phyloP scores from a whole-genome alignment of 2,113 vertebrate genomes.

The Xerus inauris region DNA sequence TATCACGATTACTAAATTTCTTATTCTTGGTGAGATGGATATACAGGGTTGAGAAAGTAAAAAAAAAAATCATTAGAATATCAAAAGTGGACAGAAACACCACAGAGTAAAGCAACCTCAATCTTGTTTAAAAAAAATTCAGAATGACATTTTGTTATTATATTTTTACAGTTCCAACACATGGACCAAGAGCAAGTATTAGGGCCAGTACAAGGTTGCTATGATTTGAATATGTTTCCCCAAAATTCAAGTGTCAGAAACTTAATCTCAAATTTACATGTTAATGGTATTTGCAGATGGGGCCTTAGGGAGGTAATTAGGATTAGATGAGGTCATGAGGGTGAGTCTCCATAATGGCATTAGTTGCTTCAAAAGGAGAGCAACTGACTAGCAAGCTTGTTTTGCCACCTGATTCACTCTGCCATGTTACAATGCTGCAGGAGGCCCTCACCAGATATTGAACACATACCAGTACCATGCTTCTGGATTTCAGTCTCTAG shows the following conservation, averaged over 20 bases:
- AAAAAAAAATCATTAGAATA: not conserved
- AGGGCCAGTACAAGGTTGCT: conserved; percentile 44
- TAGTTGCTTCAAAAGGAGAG: not conserved
- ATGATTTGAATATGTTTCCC: not conserved
- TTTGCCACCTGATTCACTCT: not conserved
- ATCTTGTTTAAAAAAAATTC: conserved; percentile 4
- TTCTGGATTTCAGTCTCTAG: not conserved
- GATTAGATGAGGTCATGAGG: not conserved
- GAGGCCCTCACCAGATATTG: not conserved
- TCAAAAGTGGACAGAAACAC: not conserved
- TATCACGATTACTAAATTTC: not conserved
- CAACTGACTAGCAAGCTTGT: not conserved
- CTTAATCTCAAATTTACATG: not conserved
- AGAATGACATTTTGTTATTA: not conserved
- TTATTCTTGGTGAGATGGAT: not conserved
- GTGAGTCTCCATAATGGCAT: not conserved
- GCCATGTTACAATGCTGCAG: not conserved
- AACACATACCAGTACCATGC: not conserved
- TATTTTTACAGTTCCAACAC: conserved; percentile 39
- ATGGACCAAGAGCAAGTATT: not conserved
- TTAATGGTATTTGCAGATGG: not conserved
- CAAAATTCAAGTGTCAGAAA: not conserved
- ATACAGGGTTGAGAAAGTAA: not conserved
- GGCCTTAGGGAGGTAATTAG: not conserved
- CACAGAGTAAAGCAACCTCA: not conserved